Conservation (phyloP, 2,888 invertebrate genomes). For the Scotopteryx bipunctaria region DNA sequence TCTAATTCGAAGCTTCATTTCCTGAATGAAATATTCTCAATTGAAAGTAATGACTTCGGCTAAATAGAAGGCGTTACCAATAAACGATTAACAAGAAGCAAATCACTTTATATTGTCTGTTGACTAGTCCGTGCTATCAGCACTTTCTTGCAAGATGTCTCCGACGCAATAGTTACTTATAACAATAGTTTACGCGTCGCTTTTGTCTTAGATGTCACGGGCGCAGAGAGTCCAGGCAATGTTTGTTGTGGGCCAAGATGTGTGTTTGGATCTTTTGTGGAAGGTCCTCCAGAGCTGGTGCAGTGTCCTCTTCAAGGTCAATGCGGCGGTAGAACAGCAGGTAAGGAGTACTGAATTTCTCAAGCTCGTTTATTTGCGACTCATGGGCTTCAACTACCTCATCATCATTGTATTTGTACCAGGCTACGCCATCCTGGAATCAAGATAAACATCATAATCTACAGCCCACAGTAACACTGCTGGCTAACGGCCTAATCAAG, state of each 20-base stretch:
- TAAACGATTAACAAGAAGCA: neutral
- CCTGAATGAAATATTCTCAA: too few species aligned
- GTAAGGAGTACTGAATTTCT: conserved; percentile 91
- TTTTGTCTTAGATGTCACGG: conserved; percentile 50
- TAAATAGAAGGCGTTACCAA: too few species aligned
- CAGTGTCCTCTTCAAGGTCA: conserved; percentile 68
- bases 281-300: conserved; percentile 58
- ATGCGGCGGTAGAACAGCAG: conserved; percentile 88
- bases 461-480: too few species aligned
- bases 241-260: conserved; percentile 65
- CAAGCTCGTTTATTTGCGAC: conserved; percentile 84
- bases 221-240: conserved; percentile 57
- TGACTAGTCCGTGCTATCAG: conserved; percentile 18
- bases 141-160: conserved; percentile 5
- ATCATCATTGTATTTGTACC: conserved; percentile 93
- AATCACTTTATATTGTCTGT: conserved; percentile 13
- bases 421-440: conserved; percentile 81
- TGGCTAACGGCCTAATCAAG: too few species aligned
- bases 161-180: neutral
- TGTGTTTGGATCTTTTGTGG: conserved; percentile 59
- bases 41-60: too few species aligned
- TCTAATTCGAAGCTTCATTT: too few species aligned
- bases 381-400: conserved; percentile 85
- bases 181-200: conserved; percentile 11
- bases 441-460: too few species aligned